Base-by-base conservation (phyloP, 2,888 invertebrate genomes). In the Monoplex corrugatus region DNA sequence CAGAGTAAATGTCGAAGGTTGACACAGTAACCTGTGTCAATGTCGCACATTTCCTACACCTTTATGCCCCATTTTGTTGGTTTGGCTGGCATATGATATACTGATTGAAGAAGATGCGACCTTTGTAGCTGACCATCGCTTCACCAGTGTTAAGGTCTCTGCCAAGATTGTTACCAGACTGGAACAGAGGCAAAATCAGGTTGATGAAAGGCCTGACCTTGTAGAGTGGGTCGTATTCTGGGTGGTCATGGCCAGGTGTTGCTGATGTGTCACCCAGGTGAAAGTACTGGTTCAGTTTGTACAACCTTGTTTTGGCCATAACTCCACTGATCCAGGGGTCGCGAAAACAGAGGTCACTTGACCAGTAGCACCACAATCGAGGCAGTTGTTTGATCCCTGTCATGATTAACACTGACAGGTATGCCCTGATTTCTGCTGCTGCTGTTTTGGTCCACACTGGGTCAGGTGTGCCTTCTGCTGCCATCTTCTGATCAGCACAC, bases 281-380 rank as follows among this genome's bases (percentile, higher is more conserved):
- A 80, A 80, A 80, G 38, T 80, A 16, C 80, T 80, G 43, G 80
- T 80, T 80, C 40, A 80, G 38, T 80, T 80, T 80, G 80, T 35
- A 43, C 38, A 80, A 80, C 13, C 80, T 32, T 6, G 35, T 80
- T 40, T 80, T 80, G 8, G 80, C 16, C 80, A 43, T 80, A 43
- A 80, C 80, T 10, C 28, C 8, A 10, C 38, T 40, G 23, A 80
- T 28, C 80, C 80, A 80, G 5, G 72, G 72, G 72, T 72, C 72
- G 72, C 6, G 10, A 28, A 72, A 80, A 10, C 40, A 3, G 8
- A 40, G 80, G 32, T 80, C 80, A 16, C 8, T 80, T 38, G 80
- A 80, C 80, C 80, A 80, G 80, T 80, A 80, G 38, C 80, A 80
- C 80, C 80, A 80, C 10, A 80, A 40, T 16, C 43, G 80, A 16